These are phyloP conservation scores for Apocrypta bakeri DNA, from an alignment of 1,140 invertebrate genomes.

Conservation along the genomic window DNA sequence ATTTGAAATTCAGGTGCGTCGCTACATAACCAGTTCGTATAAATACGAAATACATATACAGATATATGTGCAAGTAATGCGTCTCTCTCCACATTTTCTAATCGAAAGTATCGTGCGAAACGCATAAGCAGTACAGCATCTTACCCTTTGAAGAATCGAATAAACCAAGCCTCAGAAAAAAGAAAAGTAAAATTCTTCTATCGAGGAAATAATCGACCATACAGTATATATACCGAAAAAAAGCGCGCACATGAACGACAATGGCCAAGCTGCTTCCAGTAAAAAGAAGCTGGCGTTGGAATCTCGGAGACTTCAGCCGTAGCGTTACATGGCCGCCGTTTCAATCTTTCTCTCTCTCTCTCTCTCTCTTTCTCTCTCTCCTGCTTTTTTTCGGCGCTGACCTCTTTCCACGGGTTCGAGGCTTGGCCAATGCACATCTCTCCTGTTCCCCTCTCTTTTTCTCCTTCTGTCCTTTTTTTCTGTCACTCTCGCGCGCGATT, in stretches of 20 bases:
- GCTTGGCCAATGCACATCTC: conserved; percentile 36
- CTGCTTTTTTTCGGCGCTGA: conserved; percentile 40
- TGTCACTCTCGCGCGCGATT: neutral
- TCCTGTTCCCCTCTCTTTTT: conserved; percentile 20
- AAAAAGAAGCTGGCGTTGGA: conserved; percentile 20
- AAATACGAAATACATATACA: too few relatives aligned
- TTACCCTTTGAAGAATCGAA: too few relatives aligned
- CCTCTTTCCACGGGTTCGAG: conserved; percentile 46
- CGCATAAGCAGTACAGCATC: too few relatives aligned
- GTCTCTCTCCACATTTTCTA: too few relatives aligned
- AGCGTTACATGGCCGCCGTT: conserved; percentile 49
- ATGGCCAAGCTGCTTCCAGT: neutral
- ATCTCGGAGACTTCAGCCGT: conserved; percentile 44
- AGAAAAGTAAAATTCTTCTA: too few relatives aligned
- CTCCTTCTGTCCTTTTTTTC: conserved; percentile 24
- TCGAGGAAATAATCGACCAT: conserved; percentile 7
- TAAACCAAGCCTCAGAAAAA: too few relatives aligned
- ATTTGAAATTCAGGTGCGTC: too few relatives aligned
- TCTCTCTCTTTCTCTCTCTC: neutral
- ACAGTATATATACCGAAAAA: neutral
- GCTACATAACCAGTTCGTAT: too few relatives aligned
- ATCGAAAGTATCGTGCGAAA: too few relatives aligned
- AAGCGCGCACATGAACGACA: neutral
- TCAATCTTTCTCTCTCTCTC: conserved; percentile 27
- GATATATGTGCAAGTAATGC: too few relatives aligned